Percentiles rank a stretch among this genome's conserved stretches.
Evolutionary conservation across 2,888 invertebrate genomes (phyloP).

Genomic region (Protonemura montana): DNA sequence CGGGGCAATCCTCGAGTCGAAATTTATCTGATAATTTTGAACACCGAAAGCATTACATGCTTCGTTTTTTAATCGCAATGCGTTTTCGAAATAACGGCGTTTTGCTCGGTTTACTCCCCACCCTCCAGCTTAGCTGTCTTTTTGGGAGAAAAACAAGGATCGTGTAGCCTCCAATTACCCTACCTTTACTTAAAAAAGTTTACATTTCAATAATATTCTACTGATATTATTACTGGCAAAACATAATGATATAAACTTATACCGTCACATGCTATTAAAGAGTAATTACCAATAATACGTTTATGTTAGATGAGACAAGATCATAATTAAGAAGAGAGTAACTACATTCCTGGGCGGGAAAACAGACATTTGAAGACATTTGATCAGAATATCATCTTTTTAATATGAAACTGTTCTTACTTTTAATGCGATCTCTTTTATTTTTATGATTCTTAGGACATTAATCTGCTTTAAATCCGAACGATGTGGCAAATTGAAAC

Average conservation of each 20-base stretch:
- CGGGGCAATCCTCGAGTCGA: neutral
- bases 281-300: conserved; percentile 23
- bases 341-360: conserved; percentile 30
- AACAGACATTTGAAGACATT: conserved; percentile 37
- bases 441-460: neutral
- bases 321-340: conserved; percentile 39
- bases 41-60: no score
- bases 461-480: neutral
- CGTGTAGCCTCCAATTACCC: neutral
- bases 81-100: no score
- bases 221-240: conserved; percentile 37
- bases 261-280: conserved; percentile 25
- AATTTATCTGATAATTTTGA: no score
- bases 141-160: neutral
- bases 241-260: conserved; percentile 21
- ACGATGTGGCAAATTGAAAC: neutral
- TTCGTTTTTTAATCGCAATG: no score
- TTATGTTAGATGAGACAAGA: conserved; percentile 28
- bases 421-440: neutral
- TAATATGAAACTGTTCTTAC: neutral
- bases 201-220: conserved; percentile 26
- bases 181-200: conserved; percentile 19
- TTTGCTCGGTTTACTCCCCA: neutral
- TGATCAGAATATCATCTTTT: conserved; percentile 19
- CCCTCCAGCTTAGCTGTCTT: neutral